A percentile compares a stretch with the other conserved stretches of the same genome.
phyloP scores from a whole-genome alignment of 2,797 vertebrate genomes.

The Mionectes olivaceus region DNA sequence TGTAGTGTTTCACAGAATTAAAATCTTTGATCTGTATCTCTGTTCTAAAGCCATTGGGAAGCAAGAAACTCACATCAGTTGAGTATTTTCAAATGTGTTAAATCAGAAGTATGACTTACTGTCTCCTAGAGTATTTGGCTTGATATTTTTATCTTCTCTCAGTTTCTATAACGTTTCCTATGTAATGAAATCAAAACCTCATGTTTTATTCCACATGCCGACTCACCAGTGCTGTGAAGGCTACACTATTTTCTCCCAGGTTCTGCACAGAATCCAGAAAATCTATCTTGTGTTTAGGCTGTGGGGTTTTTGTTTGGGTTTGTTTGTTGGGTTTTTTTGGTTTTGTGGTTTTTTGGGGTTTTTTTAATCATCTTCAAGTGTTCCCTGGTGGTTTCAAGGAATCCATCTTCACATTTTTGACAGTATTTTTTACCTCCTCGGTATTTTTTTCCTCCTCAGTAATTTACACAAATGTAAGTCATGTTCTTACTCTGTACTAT shows the following conservation, averaged over 20 bases:
- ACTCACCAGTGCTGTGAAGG: neutral
- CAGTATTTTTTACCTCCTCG: neutral
- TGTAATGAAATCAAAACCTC: neutral
- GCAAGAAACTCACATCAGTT: neutral
- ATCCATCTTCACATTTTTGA: neutral
- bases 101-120: neutral
- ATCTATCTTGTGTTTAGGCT: neutral
- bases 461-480: neutral
- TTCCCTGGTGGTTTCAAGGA: neutral
- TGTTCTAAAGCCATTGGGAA: neutral
- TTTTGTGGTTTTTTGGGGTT: neutral
- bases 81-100: neutral
- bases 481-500: neutral
- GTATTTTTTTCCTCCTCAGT: neutral
- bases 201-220: neutral
- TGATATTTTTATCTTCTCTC: neutral
- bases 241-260: neutral
- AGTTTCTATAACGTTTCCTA: neutral
- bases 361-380: neutral
- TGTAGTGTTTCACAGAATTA: neutral
- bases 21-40: neutral
- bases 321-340: neutral
- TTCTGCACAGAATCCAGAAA: neutral
- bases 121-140: neutral
- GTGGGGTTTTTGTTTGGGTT: neutral